Conservation (phyloP, 2,797 vertebrate genomes). For the Hemibagrus guttatus region DNA sequence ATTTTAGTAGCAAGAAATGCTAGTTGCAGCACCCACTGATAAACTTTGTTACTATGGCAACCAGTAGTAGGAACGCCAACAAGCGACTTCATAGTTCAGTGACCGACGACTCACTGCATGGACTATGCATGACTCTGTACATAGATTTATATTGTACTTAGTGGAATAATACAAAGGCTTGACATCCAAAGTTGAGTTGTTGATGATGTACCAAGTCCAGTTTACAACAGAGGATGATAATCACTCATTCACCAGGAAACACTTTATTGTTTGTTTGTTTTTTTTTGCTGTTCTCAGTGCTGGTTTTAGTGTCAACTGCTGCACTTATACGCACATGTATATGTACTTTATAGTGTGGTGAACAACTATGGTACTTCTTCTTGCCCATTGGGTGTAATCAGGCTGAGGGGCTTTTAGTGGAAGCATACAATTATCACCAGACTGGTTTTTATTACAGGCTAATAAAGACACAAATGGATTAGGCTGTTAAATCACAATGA, state of each 20-base stretch:
- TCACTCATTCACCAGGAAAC: background rate
- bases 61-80: too few species aligned
- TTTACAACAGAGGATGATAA: background rate
- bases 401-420: slow-evolving; percentile 67
- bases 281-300: background rate
- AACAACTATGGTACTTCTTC: slow-evolving; percentile 36
- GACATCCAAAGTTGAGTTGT: slow-evolving; percentile 25
- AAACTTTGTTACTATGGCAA: too few species aligned
- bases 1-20: too few species aligned
- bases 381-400: slow-evolving; percentile 55
- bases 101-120: too few species aligned
- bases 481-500: slow-evolving; percentile 71
- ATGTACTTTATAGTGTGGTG: slow-evolving; percentile 36
- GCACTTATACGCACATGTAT: slow-evolving; percentile 27
- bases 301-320: slow-evolving; percentile 10
- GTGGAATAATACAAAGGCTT: slow-evolving; percentile 16
- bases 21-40: too few species aligned
- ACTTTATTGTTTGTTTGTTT: slow-evolving; percentile 12
- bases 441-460: slow-evolving; percentile 69
- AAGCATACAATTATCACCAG: slow-evolving; percentile 67
- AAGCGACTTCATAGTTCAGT: too few species aligned
- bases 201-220: slow-evolving; percentile 1
- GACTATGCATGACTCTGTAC: too few species aligned
- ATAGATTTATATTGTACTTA: background rate
- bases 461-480: slow-evolving; percentile 69